A percentile compares a stretch with the other conserved stretches of the same genome.
phyloP scores from a whole-genome alignment of 2,797 vertebrate genomes.

The Cirrhinus mrigala region DNA sequence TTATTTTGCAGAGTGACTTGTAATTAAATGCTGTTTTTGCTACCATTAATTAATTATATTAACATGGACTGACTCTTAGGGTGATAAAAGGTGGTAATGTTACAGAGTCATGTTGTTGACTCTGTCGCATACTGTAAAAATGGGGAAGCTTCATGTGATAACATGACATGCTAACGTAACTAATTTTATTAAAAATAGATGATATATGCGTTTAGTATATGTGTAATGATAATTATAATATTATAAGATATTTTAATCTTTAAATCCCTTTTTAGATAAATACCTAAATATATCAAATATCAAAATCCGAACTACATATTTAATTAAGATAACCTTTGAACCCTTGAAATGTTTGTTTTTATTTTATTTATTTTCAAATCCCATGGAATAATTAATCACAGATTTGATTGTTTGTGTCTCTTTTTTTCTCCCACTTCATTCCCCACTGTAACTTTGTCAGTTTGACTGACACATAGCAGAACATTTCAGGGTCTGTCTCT shows the following conservation, averaged over 20 bases:
- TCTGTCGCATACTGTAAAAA: neutral
- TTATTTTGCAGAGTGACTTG: constrained; percentile 1
- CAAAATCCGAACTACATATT: neutral
- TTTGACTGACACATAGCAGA: constrained; percentile 84
- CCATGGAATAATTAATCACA: constrained; percentile 43
- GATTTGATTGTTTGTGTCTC: neutral
- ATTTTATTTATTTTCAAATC: neutral
- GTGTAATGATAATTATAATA: no score
- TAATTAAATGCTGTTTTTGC: constrained; percentile 11
- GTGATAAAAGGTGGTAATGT: neutral
- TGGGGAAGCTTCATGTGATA: neutral
- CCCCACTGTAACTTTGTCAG: constrained; percentile 71
- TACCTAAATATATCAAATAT: neutral
- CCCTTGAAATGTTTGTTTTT: neutral
- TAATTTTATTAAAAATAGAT: neutral
- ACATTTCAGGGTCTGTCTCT: constrained; percentile 82
- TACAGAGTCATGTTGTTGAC: neutral
- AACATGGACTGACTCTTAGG: neutral
- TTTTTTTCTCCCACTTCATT: constrained; percentile 17
- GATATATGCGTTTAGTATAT: no score
- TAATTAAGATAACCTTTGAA: neutral
- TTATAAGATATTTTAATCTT: neutral
- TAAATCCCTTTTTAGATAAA: no score
- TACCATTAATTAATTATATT: constrained; percentile 1
- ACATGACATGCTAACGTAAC: neutral